phyloP scores from a whole-genome alignment of 1,140 invertebrate species.

The Drosophila leontia region DNA sequence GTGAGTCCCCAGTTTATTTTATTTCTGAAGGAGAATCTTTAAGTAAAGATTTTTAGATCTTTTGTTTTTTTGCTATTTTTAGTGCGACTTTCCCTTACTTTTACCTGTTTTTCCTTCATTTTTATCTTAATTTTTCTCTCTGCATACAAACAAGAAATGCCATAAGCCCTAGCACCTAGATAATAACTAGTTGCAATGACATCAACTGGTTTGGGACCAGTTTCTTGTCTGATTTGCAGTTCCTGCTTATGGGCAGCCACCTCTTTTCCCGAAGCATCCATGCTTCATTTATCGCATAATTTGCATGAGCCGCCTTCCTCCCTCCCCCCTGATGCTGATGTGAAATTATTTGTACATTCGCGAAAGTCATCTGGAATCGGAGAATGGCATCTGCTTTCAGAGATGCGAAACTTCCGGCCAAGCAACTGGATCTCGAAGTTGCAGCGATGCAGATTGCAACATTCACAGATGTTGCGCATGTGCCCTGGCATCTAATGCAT shows the following conservation, averaged over 20 bases:
- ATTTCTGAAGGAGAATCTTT: background rate
- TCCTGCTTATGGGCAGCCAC: conserved; percentile 12
- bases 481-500: conserved; percentile 36
- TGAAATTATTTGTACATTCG: conserved; percentile 52
- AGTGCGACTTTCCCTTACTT: background rate
- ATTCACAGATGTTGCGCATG: conserved; percentile 63
- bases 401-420: conserved; percentile 62
- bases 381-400: conserved; percentile 16
- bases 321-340: background rate
- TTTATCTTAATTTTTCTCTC: background rate
- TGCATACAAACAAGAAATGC: conserved; percentile 8
- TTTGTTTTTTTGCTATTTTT: background rate
- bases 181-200: conserved; percentile 32
- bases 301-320: conserved; percentile 24
- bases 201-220: conserved; percentile 20
- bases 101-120: background rate
- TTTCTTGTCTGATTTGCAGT: conserved; percentile 11
- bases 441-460: conserved; percentile 22
- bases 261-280: conserved; percentile 9
- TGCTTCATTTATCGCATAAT: conserved; percentile 38
- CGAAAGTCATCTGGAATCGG: conserved; percentile 39
- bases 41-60: background rate
- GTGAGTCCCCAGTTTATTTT: background rate
- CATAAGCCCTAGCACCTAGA: conserved; percentile 27
- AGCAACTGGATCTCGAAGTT: conserved; percentile 19